Base-by-base conservation (phyloP, 2,797 vertebrate species). In the Aldrovandia affinis region DNA sequence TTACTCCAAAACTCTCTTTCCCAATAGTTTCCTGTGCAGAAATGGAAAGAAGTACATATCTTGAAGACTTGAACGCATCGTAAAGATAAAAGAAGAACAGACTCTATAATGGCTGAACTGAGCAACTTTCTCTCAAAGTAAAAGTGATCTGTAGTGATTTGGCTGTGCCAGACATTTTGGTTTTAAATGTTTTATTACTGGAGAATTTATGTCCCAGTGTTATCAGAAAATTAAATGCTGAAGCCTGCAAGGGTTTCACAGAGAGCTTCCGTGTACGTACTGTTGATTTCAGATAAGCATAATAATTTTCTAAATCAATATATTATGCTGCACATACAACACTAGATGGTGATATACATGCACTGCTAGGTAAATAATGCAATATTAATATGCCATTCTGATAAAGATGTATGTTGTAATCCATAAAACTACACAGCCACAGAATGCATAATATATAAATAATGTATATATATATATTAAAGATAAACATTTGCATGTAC, bases 201-300 rank as follows among this genome's bases (percentile, higher is more conserved):
- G 84, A 78, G 88, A 91, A 92, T 89, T 92, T 84, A 79, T 91
- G 89, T 94, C 93, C 87, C 36, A 85, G 89, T 81, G 92, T 95
- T 96, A 96, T 96, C 95, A 96, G 94, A 95, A 95, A 96, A 96
- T 96, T 94, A 94, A 90, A 95, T 94, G 92, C 89, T 84, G 90
- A 92, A 91, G 92, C 94, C 90, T 93, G 93, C 83, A 85, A 93
- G 91, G 91, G 91, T 93, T 92, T 93, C 89, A 82, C 84, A 93
- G 91, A 92, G 90, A 89, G 44, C 87, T 88, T 84, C 90, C 89
- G 92, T 93, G 92, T 90, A 87, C 89, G 92, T 91, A 92, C 93
- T 92, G 91, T 91, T 89, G 90, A 90, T 90, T 92, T 87, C 83
- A 88, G 89, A 94, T 93, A 90, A 94, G 93, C 92, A 89, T 91